phyloP scores from a whole-genome alignment of 2,797 vertebrate genomes.

The Pangasius mekongensis region DNA sequence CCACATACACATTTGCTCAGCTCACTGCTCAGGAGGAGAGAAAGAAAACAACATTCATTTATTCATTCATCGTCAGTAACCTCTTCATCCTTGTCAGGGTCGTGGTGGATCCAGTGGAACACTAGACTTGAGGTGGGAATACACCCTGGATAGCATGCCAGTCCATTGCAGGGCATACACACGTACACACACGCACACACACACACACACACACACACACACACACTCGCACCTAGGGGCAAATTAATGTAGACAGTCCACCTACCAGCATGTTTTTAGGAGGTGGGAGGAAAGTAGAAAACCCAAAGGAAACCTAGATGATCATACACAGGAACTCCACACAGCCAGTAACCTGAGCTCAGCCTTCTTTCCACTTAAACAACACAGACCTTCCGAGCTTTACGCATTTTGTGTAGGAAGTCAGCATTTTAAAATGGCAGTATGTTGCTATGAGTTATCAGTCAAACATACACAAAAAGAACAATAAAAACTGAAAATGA shows the following conservation, averaged over 20 bases:
- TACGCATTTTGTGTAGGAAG: background rate
- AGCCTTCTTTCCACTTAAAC: background rate
- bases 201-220: background rate
- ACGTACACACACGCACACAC: background rate
- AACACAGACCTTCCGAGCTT: background rate
- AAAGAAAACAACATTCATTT: background rate
- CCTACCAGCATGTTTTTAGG: background rate
- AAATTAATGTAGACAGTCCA: background rate
- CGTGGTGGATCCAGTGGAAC: background rate
- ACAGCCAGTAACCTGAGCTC: background rate
- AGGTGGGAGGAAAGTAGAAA: background rate
- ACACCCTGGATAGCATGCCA: background rate
- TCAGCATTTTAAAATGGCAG: background rate
- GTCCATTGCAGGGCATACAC: background rate
- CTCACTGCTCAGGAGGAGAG: background rate
- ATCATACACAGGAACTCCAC: background rate
- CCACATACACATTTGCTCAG: background rate
- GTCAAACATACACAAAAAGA: background rate
- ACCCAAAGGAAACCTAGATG: background rate
- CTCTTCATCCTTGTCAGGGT: background rate
- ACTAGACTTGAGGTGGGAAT: background rate
- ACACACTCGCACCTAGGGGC: background rate
- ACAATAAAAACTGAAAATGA: background rate
- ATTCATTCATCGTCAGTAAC: background rate
- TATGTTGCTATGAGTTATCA: background rate